phyloP scores from a whole-genome alignment of 2,797 vertebrate genomes.

The Enteromius paludinosus region DNA sequence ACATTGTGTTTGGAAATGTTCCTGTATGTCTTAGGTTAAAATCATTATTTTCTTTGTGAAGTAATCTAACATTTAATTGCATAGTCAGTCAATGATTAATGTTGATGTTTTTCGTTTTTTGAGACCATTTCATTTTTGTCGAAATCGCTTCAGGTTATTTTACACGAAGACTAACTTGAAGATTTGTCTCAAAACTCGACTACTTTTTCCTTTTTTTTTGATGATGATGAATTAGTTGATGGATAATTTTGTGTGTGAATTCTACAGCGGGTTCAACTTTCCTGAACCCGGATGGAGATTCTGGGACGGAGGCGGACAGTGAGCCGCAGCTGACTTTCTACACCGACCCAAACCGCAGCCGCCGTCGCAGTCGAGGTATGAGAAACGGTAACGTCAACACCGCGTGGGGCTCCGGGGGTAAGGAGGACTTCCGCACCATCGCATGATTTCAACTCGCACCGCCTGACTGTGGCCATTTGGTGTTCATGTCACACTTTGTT shows the following conservation, averaged over 20 bases:
- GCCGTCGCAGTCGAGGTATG: conserved; percentile 94
- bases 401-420: conserved; percentile 86
- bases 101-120: neutral
- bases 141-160: neutral
- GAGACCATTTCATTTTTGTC: neutral
- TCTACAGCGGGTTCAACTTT: conserved; percentile 94
- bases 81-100: neutral
- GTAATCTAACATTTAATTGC: neutral
- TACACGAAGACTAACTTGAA: neutral
- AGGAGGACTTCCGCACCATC: conserved; percentile 69
- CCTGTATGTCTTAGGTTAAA: neutral
- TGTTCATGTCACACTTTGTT: conserved; percentile 52
- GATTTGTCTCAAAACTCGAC: neutral
- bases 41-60: neutral
- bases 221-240: conserved; percentile 32
- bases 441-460: conserved; percentile 47
- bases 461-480: conserved; percentile 47
- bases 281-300: conserved; percentile 97
- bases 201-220: neutral
- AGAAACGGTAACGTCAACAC: conserved; percentile 83
- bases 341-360: conserved; percentile 95
- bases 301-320: conserved; percentile 94
- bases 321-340: conserved; percentile 99
- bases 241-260: conserved; percentile 72
- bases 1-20: conserved; percentile 19